phyloP scores from a whole-genome alignment of 2,888 invertebrate species.

The Napeogenes sylphis region DNA sequence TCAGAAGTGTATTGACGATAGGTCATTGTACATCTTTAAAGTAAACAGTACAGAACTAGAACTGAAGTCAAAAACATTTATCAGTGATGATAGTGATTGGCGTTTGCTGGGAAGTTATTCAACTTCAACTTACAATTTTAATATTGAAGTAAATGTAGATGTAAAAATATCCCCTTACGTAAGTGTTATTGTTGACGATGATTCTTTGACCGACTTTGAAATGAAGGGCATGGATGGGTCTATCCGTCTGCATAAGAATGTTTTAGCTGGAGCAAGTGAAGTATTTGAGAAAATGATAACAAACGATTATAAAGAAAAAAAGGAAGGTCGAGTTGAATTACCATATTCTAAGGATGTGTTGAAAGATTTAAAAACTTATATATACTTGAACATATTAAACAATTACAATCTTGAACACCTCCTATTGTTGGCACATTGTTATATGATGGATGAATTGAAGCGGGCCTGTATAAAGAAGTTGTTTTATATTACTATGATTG shows the following conservation, averaged over 20 bases:
- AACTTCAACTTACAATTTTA: neutral
- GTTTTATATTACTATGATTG: no score
- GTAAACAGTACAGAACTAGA: neutral
- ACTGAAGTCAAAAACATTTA: no score
- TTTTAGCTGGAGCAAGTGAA: constrained; percentile 47
- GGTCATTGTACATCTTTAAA: neutral
- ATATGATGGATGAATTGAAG: no score
- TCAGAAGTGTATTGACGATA: neutral
- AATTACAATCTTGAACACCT: no score
- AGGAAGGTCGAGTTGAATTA: no score
- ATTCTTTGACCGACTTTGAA: constrained; percentile 48
- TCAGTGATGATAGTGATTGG: no score
- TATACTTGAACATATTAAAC: no score
- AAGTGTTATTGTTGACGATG: constrained; percentile 40
- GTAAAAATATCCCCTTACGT: constrained; percentile 30
- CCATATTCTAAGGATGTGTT: no score
- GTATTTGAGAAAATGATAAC: constrained; percentile 46
- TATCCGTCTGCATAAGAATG: constrained; percentile 44
- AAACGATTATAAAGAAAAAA: neutral
- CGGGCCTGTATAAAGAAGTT: no score
- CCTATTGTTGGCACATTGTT: no score
- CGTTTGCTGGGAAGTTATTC: no score
- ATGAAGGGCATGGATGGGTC: constrained; percentile 46
- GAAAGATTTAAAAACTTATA: no score
- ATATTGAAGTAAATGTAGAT: neutral